Evolutionary conservation across 2,113 vertebrate genomes (phyloP).

Genomic region (Morphnarchus princeps): DNA sequence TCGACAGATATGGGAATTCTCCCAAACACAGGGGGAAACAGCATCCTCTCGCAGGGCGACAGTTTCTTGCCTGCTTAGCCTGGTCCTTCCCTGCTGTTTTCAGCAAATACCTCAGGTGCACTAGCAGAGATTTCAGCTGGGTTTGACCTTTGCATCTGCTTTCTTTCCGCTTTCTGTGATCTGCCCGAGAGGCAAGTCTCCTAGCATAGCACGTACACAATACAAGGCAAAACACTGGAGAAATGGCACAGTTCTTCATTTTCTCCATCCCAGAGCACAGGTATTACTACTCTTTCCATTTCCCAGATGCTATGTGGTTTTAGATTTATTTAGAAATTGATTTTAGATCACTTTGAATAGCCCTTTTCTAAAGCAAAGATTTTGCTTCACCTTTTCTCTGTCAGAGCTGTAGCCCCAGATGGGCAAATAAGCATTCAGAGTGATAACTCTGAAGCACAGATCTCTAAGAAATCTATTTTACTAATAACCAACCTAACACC

Average conservation of each 20-base stretch:
- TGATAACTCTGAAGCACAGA: not conserved
- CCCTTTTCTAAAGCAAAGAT: not conserved
- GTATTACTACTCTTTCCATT: not conserved
- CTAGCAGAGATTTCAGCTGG: not conserved
- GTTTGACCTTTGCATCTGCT: constrained; percentile 24
- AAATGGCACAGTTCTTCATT: not conserved
- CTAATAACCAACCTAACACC: not conserved
- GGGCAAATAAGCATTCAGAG: not conserved
- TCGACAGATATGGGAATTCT: not conserved
- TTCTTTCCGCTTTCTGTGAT: not conserved
- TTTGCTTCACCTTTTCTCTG: not conserved
- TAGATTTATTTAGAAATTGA: not conserved
- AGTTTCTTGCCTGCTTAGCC: not conserved
- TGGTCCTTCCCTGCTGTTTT: not conserved
- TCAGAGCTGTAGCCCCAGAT: not conserved
- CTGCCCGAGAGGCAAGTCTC: not conserved
- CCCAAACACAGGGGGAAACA: not conserved
- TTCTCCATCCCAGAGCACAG: not conserved
- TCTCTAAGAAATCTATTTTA: not conserved
- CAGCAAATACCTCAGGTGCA: not conserved
- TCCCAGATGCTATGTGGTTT: not conserved
- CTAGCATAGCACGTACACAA: not conserved
- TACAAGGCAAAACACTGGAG: not conserved
- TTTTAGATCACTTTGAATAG: not conserved
- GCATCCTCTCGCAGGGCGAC: not conserved